Evolutionary conservation across 2,888 invertebrate genomes (phyloP).

Genomic region (Cataglyphis altisquamis): DNA sequence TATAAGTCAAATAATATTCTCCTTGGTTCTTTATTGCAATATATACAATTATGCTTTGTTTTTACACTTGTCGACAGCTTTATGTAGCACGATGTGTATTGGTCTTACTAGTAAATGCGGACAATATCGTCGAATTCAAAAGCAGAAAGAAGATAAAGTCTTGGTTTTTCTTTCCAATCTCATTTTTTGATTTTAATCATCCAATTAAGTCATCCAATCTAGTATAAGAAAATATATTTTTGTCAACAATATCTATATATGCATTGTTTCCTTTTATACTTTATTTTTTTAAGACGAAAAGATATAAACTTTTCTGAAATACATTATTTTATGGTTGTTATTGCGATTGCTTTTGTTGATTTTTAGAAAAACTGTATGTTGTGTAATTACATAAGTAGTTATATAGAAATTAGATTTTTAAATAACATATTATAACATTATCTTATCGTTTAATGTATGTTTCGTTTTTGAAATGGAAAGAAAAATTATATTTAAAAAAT

Average conservation of each 20-base stretch:
- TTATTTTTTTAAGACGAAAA: not conserved
- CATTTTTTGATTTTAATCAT: not conserved
- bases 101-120: not conserved
- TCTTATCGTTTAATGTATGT: not conserved
- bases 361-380: not conserved
- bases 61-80: not conserved
- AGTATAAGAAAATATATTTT: not conserved
- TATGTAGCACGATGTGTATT: not conserved
- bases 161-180: not conserved
- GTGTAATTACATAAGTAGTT: not conserved
- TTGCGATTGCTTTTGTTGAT: not conserved
- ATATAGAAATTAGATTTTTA: not conserved
- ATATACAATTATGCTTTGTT: not conserved
- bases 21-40: not conserved
- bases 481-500: slow-evolving; percentile 2
- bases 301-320: not conserved
- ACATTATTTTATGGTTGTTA: not conserved
- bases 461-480: not conserved
- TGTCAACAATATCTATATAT: not conserved
- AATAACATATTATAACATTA: not conserved
- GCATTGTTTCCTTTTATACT: not conserved
- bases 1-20: not conserved
- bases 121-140: not conserved
- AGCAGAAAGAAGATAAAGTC: not conserved
- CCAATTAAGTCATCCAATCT: no score